Conservation (phyloP, 1,140 invertebrate genomes). For the Melipona quadrifasciata region DNA sequence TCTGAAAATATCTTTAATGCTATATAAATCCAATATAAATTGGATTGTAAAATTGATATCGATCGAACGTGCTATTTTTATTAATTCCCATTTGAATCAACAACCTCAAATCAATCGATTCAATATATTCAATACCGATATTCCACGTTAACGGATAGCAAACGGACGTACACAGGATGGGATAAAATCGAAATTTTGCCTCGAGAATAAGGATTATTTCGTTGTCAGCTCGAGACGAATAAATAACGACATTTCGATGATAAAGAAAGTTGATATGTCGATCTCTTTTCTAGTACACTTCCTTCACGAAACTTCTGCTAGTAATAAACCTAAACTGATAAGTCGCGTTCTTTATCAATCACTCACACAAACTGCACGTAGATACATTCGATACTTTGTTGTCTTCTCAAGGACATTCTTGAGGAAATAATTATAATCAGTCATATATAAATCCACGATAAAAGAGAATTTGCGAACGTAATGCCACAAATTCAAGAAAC, state of each 20-base stretch:
- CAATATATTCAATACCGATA: too few relatives aligned
- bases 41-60: not conserved
- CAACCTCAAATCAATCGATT: not conserved
- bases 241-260: slow-evolving; percentile 17
- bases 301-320: slow-evolving; percentile 12
- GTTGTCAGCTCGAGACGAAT: slow-evolving; percentile 17
- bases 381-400: not conserved
- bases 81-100: not conserved
- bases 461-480: not conserved
- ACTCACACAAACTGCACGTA: not conserved
- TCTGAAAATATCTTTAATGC: not conserved
- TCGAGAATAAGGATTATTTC: not conserved
- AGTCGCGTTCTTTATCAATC: slow-evolving; percentile 8
- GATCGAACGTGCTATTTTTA: not conserved
- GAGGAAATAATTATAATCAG: slow-evolving; percentile 10
- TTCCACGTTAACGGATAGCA: not conserved
- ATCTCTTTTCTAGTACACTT: slow-evolving; percentile 2
- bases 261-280: not conserved
- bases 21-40: not conserved
- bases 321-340: slow-evolving; percentile 19
- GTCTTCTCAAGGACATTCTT: not conserved
- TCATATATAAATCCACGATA: too few relatives aligned
- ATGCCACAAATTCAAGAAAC: not conserved
- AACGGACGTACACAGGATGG: not conserved
- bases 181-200: slow-evolving; percentile 18